Evolutionary conservation across 2,113 vertebrate genomes (phyloP).

Genomic region (Ptyas mucosa): DNA sequence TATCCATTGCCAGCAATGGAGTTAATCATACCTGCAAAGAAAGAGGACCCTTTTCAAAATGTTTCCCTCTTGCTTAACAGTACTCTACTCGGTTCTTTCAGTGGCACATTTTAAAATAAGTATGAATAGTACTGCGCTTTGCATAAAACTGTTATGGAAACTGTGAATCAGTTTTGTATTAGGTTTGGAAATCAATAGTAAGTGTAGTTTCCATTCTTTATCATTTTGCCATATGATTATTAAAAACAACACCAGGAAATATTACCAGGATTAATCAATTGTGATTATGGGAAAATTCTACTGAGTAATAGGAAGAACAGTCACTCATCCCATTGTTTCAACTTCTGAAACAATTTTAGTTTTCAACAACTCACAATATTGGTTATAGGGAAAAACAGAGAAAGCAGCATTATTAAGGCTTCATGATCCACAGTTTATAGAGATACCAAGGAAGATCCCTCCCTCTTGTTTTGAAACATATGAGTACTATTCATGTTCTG

Average conservation of each 20-base stretch:
- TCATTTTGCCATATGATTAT: background rate
- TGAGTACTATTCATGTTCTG: background rate
- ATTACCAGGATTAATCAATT: background rate
- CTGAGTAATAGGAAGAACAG: background rate
- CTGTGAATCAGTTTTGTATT: background rate
- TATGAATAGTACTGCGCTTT: background rate
- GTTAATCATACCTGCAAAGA: slow-evolving; percentile 19
- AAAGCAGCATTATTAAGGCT: background rate
- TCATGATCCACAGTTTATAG: background rate
- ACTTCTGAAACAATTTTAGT: slow-evolving; percentile 19
- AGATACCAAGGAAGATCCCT: slow-evolving; percentile 23
- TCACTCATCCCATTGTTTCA: background rate
- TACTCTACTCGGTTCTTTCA: slow-evolving; percentile 25
- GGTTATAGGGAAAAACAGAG: background rate
- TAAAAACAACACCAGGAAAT: background rate
- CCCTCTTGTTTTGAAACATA: background rate
- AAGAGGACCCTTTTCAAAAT: background rate
- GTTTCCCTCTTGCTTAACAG: slow-evolving; percentile 22
- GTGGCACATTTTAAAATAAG: background rate
- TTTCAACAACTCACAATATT: background rate
- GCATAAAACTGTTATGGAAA: background rate
- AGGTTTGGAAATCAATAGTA: background rate
- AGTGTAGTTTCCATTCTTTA: background rate
- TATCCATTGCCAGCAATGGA: slow-evolving; percentile 59
- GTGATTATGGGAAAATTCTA: background rate